Conservation (phyloP, 2,113 vertebrate species). For the Phrynosoma blainvillii region DNA sequence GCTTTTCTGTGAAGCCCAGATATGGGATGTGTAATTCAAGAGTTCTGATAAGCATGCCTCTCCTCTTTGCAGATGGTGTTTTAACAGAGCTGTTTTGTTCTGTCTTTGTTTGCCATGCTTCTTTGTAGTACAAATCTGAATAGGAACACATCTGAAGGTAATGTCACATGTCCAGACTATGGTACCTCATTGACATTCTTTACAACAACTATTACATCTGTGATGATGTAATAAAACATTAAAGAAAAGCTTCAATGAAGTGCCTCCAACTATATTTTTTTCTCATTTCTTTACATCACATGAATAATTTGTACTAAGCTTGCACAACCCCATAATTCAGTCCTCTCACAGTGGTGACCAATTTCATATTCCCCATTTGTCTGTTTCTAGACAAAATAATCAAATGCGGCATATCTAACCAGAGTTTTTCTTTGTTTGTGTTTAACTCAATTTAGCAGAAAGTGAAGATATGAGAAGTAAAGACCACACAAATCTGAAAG, state of each 20-base stretch:
- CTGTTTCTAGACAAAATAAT: slow-evolving; percentile 79
- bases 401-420: slow-evolving; percentile 44
- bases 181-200: slow-evolving; percentile 87
- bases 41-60: slow-evolving; percentile 72
- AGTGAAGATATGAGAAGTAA: slow-evolving; percentile 50
- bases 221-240: slow-evolving; percentile 85
- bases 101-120: slow-evolving; percentile 93
- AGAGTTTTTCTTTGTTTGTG: slow-evolving; percentile 31
- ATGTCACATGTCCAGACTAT: slow-evolving; percentile 81
- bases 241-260: slow-evolving; percentile 69
- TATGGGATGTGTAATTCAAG: slow-evolving; percentile 52
- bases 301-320: slow-evolving; percentile 75
- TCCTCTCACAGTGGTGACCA: slow-evolving; percentile 81
- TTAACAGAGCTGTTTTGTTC: slow-evolving; percentile 96
- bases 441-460: slow-evolving; percentile 66
- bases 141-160: slow-evolving; percentile 97
- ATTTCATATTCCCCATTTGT: slow-evolving; percentile 90
- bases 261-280: slow-evolving; percentile 68
- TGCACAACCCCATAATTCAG: slow-evolving; percentile 81
- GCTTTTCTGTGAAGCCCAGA: slow-evolving; percentile 18
- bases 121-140: slow-evolving; percentile 98
- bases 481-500: slow-evolving; percentile 53
- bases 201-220: slow-evolving; percentile 84
- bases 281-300: slow-evolving; percentile 78
- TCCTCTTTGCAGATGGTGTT: slow-evolving; percentile 75